Conservation (phyloP, 2,888 invertebrate genomes). For the Apamea sordens region DNA sequence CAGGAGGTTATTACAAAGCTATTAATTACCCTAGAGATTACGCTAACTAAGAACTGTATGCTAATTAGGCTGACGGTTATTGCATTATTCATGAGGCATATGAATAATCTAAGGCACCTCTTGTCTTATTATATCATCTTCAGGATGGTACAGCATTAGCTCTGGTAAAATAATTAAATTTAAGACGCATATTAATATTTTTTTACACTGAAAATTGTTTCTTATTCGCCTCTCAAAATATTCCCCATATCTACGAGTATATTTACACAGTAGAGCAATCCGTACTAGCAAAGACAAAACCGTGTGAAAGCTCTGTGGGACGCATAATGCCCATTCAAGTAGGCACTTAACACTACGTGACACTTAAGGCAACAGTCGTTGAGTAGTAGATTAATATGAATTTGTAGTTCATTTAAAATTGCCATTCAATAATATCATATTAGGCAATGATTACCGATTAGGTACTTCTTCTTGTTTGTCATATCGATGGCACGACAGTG, state of each 20-base stretch:
- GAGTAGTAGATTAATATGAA: not conserved
- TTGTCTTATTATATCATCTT: not conserved
- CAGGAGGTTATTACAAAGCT: not conserved
- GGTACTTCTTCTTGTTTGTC: not conserved
- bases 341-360: not conserved
- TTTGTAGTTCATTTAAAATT: too few relatives aligned
- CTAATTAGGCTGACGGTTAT: constrained; percentile 2
- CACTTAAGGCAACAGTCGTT: not conserved
- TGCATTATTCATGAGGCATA: constrained; percentile 15
- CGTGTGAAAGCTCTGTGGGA: constrained; percentile 12
- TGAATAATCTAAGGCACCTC: not conserved
- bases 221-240: not conserved
- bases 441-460: not conserved
- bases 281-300: constrained; percentile 17
- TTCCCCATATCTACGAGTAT: not conserved
- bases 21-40: constrained; percentile 1
- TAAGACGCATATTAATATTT: not conserved
- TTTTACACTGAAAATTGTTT: not conserved
- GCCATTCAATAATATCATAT: not conserved
- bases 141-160: not conserved
- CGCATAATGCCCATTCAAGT: constrained; percentile 5
- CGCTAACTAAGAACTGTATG: not conserved
- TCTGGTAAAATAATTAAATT: too few relatives aligned
- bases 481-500: not conserved
- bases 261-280: constrained; percentile 9